Evolutionary conservation across 2,113 vertebrate genomes (phyloP).

Genomic region (Sardina pilchardus): DNA sequence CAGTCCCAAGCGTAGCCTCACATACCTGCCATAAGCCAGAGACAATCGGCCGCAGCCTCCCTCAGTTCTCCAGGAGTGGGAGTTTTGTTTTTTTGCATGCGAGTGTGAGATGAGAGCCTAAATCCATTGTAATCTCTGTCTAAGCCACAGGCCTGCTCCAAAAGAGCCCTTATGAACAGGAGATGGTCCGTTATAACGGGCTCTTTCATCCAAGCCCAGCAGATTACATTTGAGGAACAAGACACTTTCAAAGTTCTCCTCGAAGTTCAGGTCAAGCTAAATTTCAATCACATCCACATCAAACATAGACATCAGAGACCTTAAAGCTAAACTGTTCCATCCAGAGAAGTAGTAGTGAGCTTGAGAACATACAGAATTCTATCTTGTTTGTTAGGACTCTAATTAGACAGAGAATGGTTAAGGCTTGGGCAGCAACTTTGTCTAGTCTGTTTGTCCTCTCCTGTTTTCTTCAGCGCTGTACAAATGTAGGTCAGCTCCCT

Average conservation of each 20-base stretch:
- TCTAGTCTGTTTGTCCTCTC: constrained; percentile 31
- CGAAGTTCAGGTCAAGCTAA: constrained; percentile 48
- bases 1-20: constrained; percentile 35
- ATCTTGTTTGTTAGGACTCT: neutral
- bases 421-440: neutral
- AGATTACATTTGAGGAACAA: constrained; percentile 73
- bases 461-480: neutral
- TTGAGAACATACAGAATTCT: neutral
- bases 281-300: constrained; percentile 59
- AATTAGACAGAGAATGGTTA: constrained; percentile 1
- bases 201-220: constrained; percentile 69
- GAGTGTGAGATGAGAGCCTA: constrained; percentile 67
- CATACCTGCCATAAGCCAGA: constrained; percentile 53
- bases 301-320: constrained; percentile 50
- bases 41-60: constrained; percentile 49
- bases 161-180: constrained; percentile 55
- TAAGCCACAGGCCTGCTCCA: constrained; percentile 60
- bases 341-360: constrained; percentile 37
- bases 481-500: constrained; percentile 37
- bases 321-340: constrained; percentile 52
- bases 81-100: constrained; percentile 64
- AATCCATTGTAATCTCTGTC: constrained; percentile 74
- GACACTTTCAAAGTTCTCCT: constrained; percentile 54
- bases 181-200: constrained; percentile 73
- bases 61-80: constrained; percentile 30